Evolutionary conservation across 92 coral and sea anemone genomes (phyloP).

Genomic region (Blastomussa wellsi): DNA sequence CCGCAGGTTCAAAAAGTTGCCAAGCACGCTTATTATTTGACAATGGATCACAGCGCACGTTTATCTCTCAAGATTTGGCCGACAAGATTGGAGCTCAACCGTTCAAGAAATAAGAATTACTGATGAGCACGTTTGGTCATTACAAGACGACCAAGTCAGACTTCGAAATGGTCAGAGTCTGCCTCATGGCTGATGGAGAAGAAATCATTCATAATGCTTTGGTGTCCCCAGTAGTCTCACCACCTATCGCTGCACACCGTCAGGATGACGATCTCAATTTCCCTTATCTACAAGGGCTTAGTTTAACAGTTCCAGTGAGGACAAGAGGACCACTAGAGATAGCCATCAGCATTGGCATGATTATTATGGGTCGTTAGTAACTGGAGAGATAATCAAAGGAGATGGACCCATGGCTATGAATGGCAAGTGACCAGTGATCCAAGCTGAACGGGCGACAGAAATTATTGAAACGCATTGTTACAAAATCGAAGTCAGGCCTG

Average conservation of each 20-base stretch:
- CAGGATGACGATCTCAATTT: conserved; percentile 11
- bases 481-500: conserved; percentile 15
- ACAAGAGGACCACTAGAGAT: conserved; percentile 9
- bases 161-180: conserved; percentile 8
- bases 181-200: conserved; percentile 17
- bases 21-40: conserved; percentile 26
- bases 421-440: conserved; percentile 14
- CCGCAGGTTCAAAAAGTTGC: conserved; percentile 15
- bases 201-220: conserved; percentile 14
- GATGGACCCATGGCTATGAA: conserved; percentile 26
- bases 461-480: conserved; percentile 12
- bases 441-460: conserved; percentile 10
- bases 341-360: conserved; percentile 22
- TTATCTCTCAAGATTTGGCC: conserved; percentile 28
- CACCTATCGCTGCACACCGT: conserved; percentile 3
- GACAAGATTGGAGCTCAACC: conserved; percentile 24
- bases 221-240: conserved; percentile 32
- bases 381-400: conserved; percentile 16
- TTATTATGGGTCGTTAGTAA: conserved; percentile 1
- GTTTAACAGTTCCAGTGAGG: conserved; percentile 15
- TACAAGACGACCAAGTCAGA: conserved; percentile 1
- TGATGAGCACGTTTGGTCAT: conserved; percentile 12
- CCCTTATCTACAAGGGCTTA: conserved; percentile 15
- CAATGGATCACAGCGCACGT: conserved; percentile 24
- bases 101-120: not conserved